Conservation (phyloP, 2,888 invertebrate genomes). For the Andricus curvator region DNA sequence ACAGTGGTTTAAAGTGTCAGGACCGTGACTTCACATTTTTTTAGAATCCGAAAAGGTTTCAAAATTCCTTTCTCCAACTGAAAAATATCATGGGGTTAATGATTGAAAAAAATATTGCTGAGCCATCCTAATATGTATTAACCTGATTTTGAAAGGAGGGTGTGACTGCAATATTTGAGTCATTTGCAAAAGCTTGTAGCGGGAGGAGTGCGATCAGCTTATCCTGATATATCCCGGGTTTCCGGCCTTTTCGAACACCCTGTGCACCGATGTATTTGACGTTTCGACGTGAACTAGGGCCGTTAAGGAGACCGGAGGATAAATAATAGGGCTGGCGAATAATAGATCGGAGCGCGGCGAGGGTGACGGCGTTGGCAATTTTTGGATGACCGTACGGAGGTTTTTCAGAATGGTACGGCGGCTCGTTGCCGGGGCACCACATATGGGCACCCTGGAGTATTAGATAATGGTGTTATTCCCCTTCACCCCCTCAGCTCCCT, state of each 20-base stretch:
- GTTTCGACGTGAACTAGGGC: slow-evolving; percentile 60
- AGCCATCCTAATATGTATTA: not conserved
- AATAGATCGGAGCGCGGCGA: slow-evolving; percentile 56
- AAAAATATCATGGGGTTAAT: not conserved
- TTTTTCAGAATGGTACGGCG: slow-evolving; percentile 58
- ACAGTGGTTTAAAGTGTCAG: too few relatives aligned
- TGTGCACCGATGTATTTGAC: slow-evolving; percentile 57
- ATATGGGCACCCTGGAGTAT: slow-evolving; percentile 75
- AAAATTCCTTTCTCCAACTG: too few relatives aligned
- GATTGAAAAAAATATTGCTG: not conserved
- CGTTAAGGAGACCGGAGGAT: slow-evolving; percentile 67
- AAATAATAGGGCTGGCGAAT: slow-evolving; percentile 65
- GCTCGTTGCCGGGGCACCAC: slow-evolving; percentile 74
- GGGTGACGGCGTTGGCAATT: slow-evolving; percentile 48
- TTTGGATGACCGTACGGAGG: slow-evolving; percentile 61
- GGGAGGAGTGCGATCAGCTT: slow-evolving; percentile 5
- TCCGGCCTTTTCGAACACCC: slow-evolving; percentile 42
- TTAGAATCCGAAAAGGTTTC: too few relatives aligned
- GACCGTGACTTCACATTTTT: too few relatives aligned
- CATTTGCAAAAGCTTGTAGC: not conserved
- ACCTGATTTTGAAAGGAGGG: not conserved
- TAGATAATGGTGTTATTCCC: slow-evolving; percentile 76
- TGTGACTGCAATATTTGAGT: not conserved
- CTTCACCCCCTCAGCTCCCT: slow-evolving; percentile 58
- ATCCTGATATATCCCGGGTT: slow-evolving; percentile 30